Percentiles rank a stretch among this genome's conserved stretches.
phyloP scores from a whole-genome alignment of 2,888 invertebrate genomes.

The Leptogaster cylindrica region DNA sequence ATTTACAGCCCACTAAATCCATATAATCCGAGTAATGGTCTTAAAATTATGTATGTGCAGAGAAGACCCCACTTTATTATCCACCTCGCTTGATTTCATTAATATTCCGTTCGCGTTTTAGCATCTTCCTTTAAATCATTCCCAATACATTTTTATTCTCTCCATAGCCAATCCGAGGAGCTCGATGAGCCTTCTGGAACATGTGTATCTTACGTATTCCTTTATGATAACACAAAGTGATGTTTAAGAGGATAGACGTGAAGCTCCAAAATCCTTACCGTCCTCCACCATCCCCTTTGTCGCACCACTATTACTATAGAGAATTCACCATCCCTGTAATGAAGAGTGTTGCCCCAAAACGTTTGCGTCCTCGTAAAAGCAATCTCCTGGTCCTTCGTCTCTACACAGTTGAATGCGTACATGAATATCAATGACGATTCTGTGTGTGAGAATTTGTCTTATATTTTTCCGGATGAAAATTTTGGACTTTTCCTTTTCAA shows the following conservation, averaged over 20 bases:
- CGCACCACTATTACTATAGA: slow-evolving; percentile 13
- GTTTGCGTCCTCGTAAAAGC: slow-evolving; percentile 33
- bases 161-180: slow-evolving; percentile 18
- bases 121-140: slow-evolving; percentile 46
- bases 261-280: slow-evolving; percentile 36
- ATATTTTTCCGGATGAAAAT: slow-evolving; percentile 40
- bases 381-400: slow-evolving; percentile 37
- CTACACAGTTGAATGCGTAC: slow-evolving; percentile 31
- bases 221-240: slow-evolving; percentile 39
- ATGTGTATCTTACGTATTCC: slow-evolving; percentile 39
- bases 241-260: slow-evolving; percentile 35
- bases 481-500: slow-evolving; percentile 36
- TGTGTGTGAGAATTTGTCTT: slow-evolving; percentile 40
- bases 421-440: slow-evolving; percentile 37
- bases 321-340: slow-evolving; percentile 30
- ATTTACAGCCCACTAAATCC: slow-evolving; percentile 30
- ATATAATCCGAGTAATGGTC: slow-evolving; percentile 36
- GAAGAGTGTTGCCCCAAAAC: slow-evolving; percentile 20
- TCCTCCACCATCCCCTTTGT: slow-evolving; percentile 18
- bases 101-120: slow-evolving; percentile 43
- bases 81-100: slow-evolving; percentile 43
- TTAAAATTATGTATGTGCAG: slow-evolving; percentile 40
- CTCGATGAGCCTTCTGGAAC: slow-evolving; percentile 25
- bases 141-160: slow-evolving; percentile 45
- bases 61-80: slow-evolving; percentile 35